A percentile compares a stretch with the other conserved stretches of the same genome.
Evolutionary conservation across 2,888 invertebrate species (phyloP).

Genomic region (Onchidella celtica): DNA sequence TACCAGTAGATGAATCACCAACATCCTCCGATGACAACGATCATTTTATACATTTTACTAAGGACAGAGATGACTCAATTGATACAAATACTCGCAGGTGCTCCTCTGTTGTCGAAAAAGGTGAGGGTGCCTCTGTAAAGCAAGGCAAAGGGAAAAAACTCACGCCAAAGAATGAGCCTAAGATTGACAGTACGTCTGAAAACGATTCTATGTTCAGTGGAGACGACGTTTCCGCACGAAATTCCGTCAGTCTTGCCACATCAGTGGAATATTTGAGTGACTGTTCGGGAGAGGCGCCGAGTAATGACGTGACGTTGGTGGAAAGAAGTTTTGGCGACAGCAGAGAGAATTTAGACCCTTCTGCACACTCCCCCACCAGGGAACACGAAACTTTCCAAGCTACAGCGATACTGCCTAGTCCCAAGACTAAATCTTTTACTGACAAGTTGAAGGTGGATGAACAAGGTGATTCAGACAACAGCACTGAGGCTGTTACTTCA

Average conservation of each 20-base stretch:
- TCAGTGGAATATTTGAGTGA: slow-evolving; percentile 8
- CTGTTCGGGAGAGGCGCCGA: neutral
- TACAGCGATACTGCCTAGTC: neutral
- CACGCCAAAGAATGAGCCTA: neutral
- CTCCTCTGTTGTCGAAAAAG: neutral
- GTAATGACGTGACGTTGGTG: neutral
- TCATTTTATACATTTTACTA: slow-evolving; percentile 30
- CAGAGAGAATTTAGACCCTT: neutral
- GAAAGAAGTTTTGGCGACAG: neutral
- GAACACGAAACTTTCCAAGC: neutral
- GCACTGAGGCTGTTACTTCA: neutral
- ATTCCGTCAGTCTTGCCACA: slow-evolving; percentile 18
- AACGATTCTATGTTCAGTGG: slow-evolving; percentile 33
- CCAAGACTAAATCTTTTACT: neutral
- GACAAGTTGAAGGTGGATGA: neutral
- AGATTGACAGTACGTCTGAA: slow-evolving; percentile 22
- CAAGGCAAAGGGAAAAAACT: neutral
- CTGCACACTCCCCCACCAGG: neutral
- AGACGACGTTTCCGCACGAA: slow-evolving; percentile 25
- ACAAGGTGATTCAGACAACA: slow-evolving; percentile 34
- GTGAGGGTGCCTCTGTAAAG: neutral
- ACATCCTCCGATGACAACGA: slow-evolving; percentile 8
- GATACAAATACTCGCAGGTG: neutral
- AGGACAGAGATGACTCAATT: slow-evolving; percentile 6
- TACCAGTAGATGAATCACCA: neutral